phyloP scores from a whole-genome alignment of 1,140 invertebrate genomes.

The Drosophila pseudoobscura region DNA sequence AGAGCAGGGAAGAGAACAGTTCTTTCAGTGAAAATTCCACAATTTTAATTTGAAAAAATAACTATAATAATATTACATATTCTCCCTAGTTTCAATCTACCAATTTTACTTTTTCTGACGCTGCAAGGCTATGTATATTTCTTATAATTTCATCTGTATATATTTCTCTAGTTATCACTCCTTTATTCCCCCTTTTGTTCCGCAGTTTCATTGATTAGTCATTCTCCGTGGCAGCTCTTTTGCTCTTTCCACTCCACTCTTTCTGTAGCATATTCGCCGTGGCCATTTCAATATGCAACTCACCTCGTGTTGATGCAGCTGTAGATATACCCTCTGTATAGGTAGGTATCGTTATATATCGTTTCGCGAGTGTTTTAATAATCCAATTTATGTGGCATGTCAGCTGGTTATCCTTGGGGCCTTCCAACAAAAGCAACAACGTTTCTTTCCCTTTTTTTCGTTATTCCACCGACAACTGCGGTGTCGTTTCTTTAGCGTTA shows the following conservation, averaged over 20 bases:
- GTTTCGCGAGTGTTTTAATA: constrained; percentile 54
- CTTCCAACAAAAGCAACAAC: constrained; percentile 33
- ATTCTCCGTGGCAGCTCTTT: background rate
- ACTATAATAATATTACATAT: no score
- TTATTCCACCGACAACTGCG: constrained; percentile 31
- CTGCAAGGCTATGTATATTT: no score
- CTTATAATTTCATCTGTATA: no score
- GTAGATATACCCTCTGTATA: constrained; percentile 43
- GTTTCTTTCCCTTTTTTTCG: constrained; percentile 36
- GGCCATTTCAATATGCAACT: constrained; percentile 47
- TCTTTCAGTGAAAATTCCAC: no score
- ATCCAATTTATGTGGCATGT: constrained; percentile 80
- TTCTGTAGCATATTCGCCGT: constrained; percentile 8
- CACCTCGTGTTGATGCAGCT: constrained; percentile 57
- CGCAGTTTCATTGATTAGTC: background rate
- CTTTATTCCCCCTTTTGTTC: background rate
- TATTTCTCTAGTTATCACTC: background rate
- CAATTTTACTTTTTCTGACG: no score
- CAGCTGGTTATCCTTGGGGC: constrained; percentile 78
- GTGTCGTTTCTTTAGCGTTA: constrained; percentile 20
- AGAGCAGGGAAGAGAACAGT: no score
- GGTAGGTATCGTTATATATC: constrained; percentile 39
- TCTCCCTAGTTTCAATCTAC: no score
- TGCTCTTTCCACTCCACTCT: constrained; percentile 10
- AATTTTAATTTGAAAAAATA: no score